Evolutionary conservation across 2,797 vertebrate species (phyloP).

Genomic region (Aselliscus stoliczkanus): DNA sequence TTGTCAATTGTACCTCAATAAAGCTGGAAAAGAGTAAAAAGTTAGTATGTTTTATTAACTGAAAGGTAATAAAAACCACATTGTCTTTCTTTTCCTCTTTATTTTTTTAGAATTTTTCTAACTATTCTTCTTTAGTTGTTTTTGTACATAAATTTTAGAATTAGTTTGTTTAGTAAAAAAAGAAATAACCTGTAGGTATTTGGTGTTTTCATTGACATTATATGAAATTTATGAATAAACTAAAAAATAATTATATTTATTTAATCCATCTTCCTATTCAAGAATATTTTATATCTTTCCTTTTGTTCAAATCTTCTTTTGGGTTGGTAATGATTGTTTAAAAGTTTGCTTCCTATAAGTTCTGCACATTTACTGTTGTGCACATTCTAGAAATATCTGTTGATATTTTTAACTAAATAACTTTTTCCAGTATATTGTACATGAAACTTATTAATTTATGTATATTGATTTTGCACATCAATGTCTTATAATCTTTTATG

Average conservation of each 20-base stretch:
- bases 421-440: not conserved
- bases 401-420: not conserved
- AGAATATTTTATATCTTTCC: not conserved
- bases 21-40: not conserved
- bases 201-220: not conserved
- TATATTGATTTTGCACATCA: not conserved
- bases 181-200: not conserved
- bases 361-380: no score
- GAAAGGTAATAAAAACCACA: no score
- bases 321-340: not conserved
- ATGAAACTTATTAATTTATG: not conserved
- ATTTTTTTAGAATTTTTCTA: not conserved
- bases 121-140: not conserved
- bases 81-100: not conserved
- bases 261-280: not conserved
- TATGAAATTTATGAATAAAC: not conserved
- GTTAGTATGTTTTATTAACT: not conserved
- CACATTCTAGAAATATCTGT: no score
- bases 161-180: not conserved
- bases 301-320: not conserved
- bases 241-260: not conserved
- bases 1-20: not conserved
- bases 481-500: not conserved
- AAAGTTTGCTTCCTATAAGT: not conserved
- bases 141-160: not conserved